These are phyloP conservation scores for Macrophya alboannulata DNA, from an alignment of 2,888 invertebrate genomes.

Conservation along the genomic window DNA sequence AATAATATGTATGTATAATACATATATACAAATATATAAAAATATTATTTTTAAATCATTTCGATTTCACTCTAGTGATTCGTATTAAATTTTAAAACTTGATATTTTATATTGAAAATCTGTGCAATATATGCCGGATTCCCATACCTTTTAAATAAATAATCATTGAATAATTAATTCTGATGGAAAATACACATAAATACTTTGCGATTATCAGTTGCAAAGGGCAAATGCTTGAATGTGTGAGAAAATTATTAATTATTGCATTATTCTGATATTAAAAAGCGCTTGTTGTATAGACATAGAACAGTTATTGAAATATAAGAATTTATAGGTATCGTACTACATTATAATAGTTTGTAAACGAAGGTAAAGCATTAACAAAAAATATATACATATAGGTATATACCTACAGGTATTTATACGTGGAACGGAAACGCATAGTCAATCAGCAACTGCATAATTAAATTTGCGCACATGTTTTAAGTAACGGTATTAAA, in stretches of 20 bases:
- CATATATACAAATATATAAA: constrained; percentile 18
- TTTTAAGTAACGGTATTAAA: constrained; percentile 2
- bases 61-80: constrained; percentile 6
- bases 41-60: constrained; percentile 40
- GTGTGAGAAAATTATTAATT: constrained; percentile 70
- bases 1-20: constrained; percentile 23
- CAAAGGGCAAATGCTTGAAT: constrained; percentile 69
- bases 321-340: constrained; percentile 35
- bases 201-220: constrained; percentile 65
- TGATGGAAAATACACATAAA: constrained; percentile 14
- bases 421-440: background rate
- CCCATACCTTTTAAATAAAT: constrained; percentile 1
- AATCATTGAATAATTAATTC: constrained; percentile 12
- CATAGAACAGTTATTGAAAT: constrained; percentile 51
- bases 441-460: constrained; percentile 20
- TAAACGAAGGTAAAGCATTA: constrained; percentile 29
- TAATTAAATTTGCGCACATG: constrained; percentile 8
- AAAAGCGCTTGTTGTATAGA: constrained; percentile 45
- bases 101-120: constrained; percentile 37
- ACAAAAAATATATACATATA: background rate
- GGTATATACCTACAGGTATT: no score
- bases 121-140: constrained; percentile 7
- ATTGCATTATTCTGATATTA: constrained; percentile 61
- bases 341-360: constrained; percentile 23
- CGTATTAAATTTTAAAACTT: constrained; percentile 22